phyloP scores from a whole-genome alignment of 2,888 invertebrate species.

The Thymelicus sylvestris region DNA sequence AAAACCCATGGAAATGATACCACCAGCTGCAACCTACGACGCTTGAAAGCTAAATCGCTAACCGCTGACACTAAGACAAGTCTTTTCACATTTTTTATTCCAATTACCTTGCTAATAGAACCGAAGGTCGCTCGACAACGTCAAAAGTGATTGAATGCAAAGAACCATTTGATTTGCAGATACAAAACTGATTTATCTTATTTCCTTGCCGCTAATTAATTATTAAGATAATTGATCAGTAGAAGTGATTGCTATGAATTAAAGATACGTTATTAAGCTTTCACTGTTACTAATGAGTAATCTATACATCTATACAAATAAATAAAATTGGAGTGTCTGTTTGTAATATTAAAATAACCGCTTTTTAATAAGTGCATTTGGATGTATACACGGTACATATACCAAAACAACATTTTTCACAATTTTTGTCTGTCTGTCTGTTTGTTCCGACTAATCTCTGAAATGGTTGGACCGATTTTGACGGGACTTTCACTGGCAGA shows the following conservation, averaged over 20 bases:
- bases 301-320: too few relatives aligned
- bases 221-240: not conserved
- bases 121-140: conserved; percentile 18
- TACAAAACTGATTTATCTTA: conserved; percentile 1
- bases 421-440: too few relatives aligned
- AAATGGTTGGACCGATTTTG: too few relatives aligned
- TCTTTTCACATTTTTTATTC: conserved; percentile 8
- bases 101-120: conserved; percentile 14
- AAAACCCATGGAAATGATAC: too few relatives aligned
- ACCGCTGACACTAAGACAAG: not conserved
- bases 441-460: too few relatives aligned
- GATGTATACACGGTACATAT: too few relatives aligned
- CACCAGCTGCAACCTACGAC: too few relatives aligned
- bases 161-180: conserved; percentile 5
- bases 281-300: not conserved
- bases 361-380: too few relatives aligned
- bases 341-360: too few relatives aligned
- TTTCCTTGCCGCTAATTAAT: conserved; percentile 1
- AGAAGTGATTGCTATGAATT: not conserved
- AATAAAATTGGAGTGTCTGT: too few relatives aligned
- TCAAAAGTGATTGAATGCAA: conserved; percentile 39
- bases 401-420: too few relatives aligned
- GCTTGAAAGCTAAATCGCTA: not conserved
- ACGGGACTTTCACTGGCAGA: too few relatives aligned
- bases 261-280: not conserved